Evolutionary conservation across 1,140 invertebrate genomes (phyloP).

Genomic region (Magallana angulata): DNA sequence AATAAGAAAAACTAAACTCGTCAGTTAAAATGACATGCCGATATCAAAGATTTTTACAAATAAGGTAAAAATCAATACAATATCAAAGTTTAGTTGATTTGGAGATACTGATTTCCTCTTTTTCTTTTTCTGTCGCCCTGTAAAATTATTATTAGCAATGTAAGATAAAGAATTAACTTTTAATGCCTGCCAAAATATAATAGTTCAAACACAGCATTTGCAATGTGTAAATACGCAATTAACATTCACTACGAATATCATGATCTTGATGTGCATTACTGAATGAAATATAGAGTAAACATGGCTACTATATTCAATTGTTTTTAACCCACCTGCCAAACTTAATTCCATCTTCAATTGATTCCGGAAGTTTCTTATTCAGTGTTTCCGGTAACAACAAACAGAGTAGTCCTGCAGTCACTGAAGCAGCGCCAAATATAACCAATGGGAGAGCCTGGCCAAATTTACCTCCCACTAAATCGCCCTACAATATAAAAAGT

Average conservation of each 20-base stretch:
- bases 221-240: too few relatives aligned
- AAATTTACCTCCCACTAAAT: constrained; percentile 61
- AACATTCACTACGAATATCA: too few relatives aligned
- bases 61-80: neutral
- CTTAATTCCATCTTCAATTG: constrained; percentile 80
- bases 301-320: too few relatives aligned
- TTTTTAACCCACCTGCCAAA: constrained; percentile 54
- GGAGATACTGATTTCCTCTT: neutral
- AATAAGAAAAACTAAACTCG: too few relatives aligned
- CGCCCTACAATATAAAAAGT: constrained; percentile 47
- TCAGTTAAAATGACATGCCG: too few relatives aligned
- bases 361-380: constrained; percentile 81
- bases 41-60: too few relatives aligned
- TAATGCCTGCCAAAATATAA: too few relatives aligned
- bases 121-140: neutral
- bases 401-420: constrained; percentile 80
- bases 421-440: constrained; percentile 82
- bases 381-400: constrained; percentile 83
- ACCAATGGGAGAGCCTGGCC: constrained; percentile 80
- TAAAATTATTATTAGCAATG: neutral
- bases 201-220: too few relatives aligned
- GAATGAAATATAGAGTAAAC: too few relatives aligned
- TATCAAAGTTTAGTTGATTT: neutral
- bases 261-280: too few relatives aligned
- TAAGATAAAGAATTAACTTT: too few relatives aligned